A percentile compares a stretch with the other conserved stretches of the same genome.
Conservation (phyloP, 2,888 invertebrate species). For the Sinhomidia bicolor region DNA sequence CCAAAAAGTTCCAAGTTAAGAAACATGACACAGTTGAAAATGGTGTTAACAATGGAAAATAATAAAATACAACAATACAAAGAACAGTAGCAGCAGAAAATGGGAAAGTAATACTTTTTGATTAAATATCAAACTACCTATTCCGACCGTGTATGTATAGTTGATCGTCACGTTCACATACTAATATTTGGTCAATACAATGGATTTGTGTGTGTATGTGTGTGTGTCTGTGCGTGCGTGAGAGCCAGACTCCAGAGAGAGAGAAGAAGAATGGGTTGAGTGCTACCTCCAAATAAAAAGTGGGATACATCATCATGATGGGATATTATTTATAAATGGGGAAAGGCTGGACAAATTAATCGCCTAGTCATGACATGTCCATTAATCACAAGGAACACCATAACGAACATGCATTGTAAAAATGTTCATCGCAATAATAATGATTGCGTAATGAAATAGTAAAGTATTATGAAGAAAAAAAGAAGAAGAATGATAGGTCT, state of each 20-base stretch:
- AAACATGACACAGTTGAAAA: conserved; percentile 43
- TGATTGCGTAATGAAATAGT: conserved; percentile 61
- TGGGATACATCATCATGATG: conserved; percentile 38
- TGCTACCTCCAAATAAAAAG: conserved; percentile 23
- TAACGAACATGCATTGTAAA: conserved; percentile 60
- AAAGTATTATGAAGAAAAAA: conserved; percentile 2
- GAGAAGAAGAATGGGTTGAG: not conserved
- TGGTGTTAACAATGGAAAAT: not conserved
- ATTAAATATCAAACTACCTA: not conserved
- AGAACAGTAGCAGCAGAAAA: conserved; percentile 35
- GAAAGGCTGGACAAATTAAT: conserved; percentile 72
- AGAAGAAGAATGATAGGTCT: conserved; percentile 1
- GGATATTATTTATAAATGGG: conserved; percentile 50
- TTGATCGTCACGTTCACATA: conserved; percentile 28
- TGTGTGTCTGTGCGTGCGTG: not conserved
- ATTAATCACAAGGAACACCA: conserved; percentile 65
- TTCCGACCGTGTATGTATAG: not conserved
- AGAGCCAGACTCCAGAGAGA: conserved; percentile 10
- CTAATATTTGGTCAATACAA: conserved; percentile 29
- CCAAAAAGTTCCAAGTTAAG: not conserved
- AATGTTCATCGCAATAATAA: conserved; percentile 40
- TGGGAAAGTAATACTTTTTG: conserved; percentile 7
- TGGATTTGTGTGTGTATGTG: not conserved
- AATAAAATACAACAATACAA: not conserved
- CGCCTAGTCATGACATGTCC: conserved; percentile 71